Evolutionary conservation across 1,140 invertebrate species (phyloP), one percentile per base, ranked within the genome.

Genomic region (Metaphire vulgaris): DNA sequence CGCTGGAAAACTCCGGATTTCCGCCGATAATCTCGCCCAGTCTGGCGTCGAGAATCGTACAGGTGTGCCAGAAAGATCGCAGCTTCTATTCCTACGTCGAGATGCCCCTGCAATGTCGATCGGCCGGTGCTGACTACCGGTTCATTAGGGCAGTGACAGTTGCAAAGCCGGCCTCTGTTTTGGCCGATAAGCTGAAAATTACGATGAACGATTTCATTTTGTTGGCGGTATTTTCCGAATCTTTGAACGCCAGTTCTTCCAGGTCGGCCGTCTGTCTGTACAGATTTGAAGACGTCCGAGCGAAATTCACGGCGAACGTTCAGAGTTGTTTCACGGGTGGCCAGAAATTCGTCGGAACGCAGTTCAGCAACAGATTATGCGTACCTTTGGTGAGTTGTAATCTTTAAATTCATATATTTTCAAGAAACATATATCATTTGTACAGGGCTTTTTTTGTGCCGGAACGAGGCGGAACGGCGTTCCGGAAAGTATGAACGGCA

Each of bases 21-120:
- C 93, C 97, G 79, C 96, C 95, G 30, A 98, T 97, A 2, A 88
- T 88, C 67, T 88, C 89, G 0, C 91, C 93, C 82, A 93, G 95
- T 81, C 97, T 92, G 83, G 93, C 97, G 79, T 96, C 95, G 31
- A 98, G 98, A 85, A 87, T 99, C 79, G 93, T 98, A 21, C 89
- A 97, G 33, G 92, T 99, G 21, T 99, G 97, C 84, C 94, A 97
- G 81, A 93, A 96, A 82, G 97, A 99, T 84, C 90, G 92, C 77
- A 92, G 96, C 84, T 99, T 96, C 87, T 96, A 97, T 85, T 99
- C 96, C 0, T 99, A 99, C 85, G 97, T 94, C 2, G 97, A 99
- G 88, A 95, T 99, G 78, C 95, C 96, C 1, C 91, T 99, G 80
- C 92, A 96, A 78, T 99, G 97, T 86, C 92, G 91, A 30, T 89